A percentile compares a stretch with the other conserved stretches of the same genome.
These are phyloP conservation scores for Tetranychus urticae DNA, from an alignment of 1,140 invertebrate genomes.

Conservation along the genomic window DNA sequence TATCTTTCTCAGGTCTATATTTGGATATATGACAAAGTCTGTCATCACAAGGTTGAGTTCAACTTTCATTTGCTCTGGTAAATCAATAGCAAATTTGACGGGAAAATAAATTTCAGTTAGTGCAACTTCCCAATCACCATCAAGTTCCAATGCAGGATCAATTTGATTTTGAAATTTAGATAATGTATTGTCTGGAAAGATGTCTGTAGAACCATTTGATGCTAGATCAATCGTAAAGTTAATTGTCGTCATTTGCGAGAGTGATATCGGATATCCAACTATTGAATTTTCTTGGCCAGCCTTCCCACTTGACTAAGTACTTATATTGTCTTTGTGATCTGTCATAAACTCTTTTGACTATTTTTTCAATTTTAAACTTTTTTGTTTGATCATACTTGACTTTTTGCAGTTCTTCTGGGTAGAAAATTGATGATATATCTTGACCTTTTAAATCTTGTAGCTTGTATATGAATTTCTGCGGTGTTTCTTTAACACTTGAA, in stretches of 20 bases:
- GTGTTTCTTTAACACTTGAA: neutral
- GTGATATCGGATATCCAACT: neutral
- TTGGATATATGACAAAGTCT: too few species aligned
- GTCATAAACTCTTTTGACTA: neutral
- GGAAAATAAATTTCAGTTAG: neutral
- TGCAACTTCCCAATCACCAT: neutral
- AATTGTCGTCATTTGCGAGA: too few species aligned
- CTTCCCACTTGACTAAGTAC: neutral
- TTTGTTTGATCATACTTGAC: neutral
- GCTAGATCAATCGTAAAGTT: neutral
- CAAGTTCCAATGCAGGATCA: neutral
- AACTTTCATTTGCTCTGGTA: too few species aligned
- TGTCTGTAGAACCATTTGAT: neutral
- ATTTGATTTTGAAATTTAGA: neutral
- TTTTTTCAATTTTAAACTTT: neutral
- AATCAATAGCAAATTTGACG: neutral
- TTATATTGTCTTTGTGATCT: neutral
- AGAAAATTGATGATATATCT: neutral
- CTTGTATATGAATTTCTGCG: neutral
- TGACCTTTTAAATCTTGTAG: neutral
- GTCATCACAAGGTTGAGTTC: too few species aligned
- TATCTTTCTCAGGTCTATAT: too few species aligned
- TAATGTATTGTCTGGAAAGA: neutral
- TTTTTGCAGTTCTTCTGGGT: neutral
- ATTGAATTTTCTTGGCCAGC: neutral